These are phyloP conservation scores for Aporophyla lueneburgensis DNA, from an alignment of 2,888 invertebrate genomes.

Conservation along the genomic window DNA sequence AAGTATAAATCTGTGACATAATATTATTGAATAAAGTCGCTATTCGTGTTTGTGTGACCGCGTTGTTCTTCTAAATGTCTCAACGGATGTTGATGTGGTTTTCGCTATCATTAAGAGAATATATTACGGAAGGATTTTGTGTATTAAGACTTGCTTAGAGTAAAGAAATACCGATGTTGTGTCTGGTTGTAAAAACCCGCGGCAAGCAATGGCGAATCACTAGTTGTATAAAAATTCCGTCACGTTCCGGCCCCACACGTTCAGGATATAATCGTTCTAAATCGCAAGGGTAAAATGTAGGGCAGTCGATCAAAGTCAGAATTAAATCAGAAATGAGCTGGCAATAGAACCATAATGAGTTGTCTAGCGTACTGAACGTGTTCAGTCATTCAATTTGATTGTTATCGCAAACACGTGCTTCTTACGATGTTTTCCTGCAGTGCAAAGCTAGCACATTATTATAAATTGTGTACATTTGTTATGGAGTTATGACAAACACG, in stretches of 20 bases:
- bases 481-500: conserved; percentile 44
- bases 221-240: neutral
- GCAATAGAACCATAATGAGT: conserved; percentile 18
- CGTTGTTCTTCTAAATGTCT: neutral
- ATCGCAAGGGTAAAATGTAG: conserved; percentile 9
- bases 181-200: neutral
- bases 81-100: neutral
- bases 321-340: conserved; percentile 39
- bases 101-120: neutral
- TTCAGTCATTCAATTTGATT: conserved; percentile 55
- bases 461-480: conserved; percentile 36
- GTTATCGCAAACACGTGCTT: conserved; percentile 61
- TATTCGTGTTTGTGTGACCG: neutral
- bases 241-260: neutral
- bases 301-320: conserved; percentile 30
- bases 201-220: neutral
- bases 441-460: conserved; percentile 30
- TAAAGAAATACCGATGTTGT: neutral
- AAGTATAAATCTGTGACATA: neutral
- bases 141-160: neutral
- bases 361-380: conserved; percentile 48
- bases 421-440: conserved; percentile 31
- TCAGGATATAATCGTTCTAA: neutral
- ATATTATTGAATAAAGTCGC: neutral
- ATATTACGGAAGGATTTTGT: neutral